Evolutionary conservation across 1,140 invertebrate species (phyloP), one percentile per base, ranked within the genome.

Genomic region (Brachionus sp.): DNA sequence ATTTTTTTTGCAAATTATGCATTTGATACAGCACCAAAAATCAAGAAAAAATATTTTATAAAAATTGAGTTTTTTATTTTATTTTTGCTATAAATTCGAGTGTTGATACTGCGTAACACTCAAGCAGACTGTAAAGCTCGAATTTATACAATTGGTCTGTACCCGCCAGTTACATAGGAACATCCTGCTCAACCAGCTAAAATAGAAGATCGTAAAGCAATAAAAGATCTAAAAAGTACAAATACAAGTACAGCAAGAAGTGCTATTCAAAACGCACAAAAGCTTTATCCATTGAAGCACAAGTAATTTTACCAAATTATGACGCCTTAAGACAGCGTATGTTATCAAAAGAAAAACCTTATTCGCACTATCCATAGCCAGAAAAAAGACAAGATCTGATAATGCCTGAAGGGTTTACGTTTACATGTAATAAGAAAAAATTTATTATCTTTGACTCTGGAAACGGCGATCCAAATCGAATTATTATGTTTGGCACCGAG

Each of bases 401-500:
- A n/a, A n/a, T 44, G 42, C 42, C 42, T 46, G 42, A 46, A 46
- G 42, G n/a, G 42, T 46, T 46, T 4, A 46, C 42, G 12, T 46
- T 46, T n/a, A 46, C 12, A n/a, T 46, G 42, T 46, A 46, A 46
- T 46, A 64, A 64, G 29, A 9, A 23, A 33, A 33, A 29, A 64
- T 64, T 64, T 25, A 25, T 64, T 5, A 23, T 64, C 29, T 64
- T 25, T 64, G 62, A 64, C 19, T 64, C 62, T 64, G 62, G 42
- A 46, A 13, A 46, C 12, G 12, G 12, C 12, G 66, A 70, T 70
- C 29, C 12, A 70, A 33, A 39, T 35, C 19, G 66, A 33, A 39
- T 70, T 29, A 70, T 70, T 70, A 70, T 70, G 13, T 70, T 70
- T 70, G 66, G 66, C 5, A 70, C 66, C 13, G 66, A 39, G 4